Evolutionary conservation across 1,140 invertebrate genomes (phyloP).

Genomic region (Drosophila bocqueti): DNA sequence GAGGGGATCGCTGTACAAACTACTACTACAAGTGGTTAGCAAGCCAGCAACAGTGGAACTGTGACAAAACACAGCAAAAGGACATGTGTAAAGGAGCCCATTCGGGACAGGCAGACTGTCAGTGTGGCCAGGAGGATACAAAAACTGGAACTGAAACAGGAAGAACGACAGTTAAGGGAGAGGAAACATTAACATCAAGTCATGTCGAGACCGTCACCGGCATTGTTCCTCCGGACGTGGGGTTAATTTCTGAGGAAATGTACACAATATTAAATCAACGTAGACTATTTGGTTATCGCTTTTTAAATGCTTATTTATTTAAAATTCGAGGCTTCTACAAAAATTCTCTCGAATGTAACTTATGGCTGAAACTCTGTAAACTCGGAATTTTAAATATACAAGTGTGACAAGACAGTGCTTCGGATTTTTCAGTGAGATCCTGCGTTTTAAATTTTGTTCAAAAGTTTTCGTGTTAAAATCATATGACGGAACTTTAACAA

Average conservation of each 20-base stretch:
- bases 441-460: neutral
- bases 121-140: neutral
- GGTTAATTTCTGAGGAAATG: slow-evolving; percentile 2
- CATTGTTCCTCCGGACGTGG: neutral
- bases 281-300: neutral
- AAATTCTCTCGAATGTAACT: neutral
- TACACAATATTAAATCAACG: neutral
- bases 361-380: neutral
- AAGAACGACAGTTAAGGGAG: slow-evolving; percentile 8
- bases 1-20: slow-evolving; percentile 23
- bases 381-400: neutral
- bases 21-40: slow-evolving; percentile 55
- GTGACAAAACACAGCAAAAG: slow-evolving; percentile 45
- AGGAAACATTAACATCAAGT: slow-evolving; percentile 35
- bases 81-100: slow-evolving; percentile 52
- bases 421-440: neutral
- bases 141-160: neutral
- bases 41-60: slow-evolving; percentile 33
- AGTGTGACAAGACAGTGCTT: neutral
- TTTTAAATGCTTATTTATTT: neutral
- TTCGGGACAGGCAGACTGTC: slow-evolving; percentile 40
- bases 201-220: slow-evolving; percentile 18
- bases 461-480: neutral
- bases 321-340: neutral
- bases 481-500: neutral